Percentiles rank a stretch among this genome's conserved stretches.
These are phyloP conservation scores for Alca torda DNA, from an alignment of 2,797 vertebrate genomes.

Conservation along the genomic window DNA sequence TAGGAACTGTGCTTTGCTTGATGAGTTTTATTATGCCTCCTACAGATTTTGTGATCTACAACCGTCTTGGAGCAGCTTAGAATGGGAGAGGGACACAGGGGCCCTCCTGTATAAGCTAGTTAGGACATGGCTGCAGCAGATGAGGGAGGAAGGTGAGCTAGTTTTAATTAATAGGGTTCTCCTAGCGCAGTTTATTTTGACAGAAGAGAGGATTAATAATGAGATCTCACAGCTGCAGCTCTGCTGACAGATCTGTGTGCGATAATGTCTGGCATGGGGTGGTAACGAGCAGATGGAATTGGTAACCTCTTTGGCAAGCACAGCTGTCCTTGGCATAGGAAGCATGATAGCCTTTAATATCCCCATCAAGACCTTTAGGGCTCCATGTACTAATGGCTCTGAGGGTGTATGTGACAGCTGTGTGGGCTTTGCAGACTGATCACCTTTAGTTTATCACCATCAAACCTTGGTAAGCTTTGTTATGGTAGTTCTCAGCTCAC, in stretches of 20 bases:
- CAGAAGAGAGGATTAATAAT: slow-evolving; percentile 43
- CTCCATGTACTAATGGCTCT: neutral
- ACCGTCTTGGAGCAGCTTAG: neutral
- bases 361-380: neutral
- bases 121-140: neutral
- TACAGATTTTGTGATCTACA: neutral
- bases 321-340: neutral
- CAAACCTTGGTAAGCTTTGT: neutral
- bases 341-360: neutral
- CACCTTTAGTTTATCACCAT: neutral
- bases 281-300: neutral
- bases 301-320: neutral
- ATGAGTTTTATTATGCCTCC: neutral
- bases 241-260: neutral
- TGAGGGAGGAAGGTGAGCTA: neutral
- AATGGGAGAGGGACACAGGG: neutral
- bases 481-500: neutral
- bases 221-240: slow-evolving; percentile 18
- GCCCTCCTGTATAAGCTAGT: neutral
- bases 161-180: slow-evolving; percentile 18
- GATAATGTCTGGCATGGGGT: neutral
- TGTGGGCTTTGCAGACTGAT: neutral
- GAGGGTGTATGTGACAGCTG: neutral
- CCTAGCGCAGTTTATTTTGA: neutral
- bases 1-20: neutral